These are phyloP conservation scores for Agapornis canus DNA, from an alignment of 2,797 vertebrate genomes.

Conservation along the genomic window DNA sequence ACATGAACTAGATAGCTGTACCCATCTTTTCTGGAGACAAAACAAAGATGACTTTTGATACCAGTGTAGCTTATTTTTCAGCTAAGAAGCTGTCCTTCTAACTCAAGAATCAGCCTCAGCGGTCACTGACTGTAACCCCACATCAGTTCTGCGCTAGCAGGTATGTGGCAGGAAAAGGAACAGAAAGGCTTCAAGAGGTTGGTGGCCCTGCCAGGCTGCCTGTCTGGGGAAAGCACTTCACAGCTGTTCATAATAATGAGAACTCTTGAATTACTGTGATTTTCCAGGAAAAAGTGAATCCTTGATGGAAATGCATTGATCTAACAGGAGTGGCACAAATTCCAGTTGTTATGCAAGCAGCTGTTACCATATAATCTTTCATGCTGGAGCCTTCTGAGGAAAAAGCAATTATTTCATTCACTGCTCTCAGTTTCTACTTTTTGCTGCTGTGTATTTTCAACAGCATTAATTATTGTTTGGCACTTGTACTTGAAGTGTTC, in stretches of 20 bases:
- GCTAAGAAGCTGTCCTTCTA: background rate
- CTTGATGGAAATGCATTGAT: background rate
- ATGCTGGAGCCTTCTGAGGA: background rate
- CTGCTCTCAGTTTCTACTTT: background rate
- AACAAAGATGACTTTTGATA: conserved; percentile 34
- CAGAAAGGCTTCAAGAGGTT: background rate
- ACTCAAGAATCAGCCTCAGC: background rate
- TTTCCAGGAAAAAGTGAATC: background rate
- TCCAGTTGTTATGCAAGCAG: background rate
- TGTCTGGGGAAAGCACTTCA: background rate
- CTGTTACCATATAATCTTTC: background rate
- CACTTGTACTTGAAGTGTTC: background rate
- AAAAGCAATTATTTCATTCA: background rate
- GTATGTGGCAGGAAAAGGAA: background rate
- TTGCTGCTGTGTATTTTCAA: conserved; percentile 21
- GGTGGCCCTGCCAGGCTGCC: background rate
- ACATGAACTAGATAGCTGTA: conserved; percentile 25
- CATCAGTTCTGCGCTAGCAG: background rate
- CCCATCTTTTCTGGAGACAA: conserved; percentile 31
- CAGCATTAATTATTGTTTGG: conserved; percentile 24
- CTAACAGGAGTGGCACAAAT: background rate
- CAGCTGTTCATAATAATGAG: background rate
- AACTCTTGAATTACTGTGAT: background rate
- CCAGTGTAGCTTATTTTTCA: background rate
- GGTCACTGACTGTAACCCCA: background rate